Evolutionary conservation across 2,113 vertebrate genomes (phyloP).

Genomic region (Hemiprocne comata): DNA sequence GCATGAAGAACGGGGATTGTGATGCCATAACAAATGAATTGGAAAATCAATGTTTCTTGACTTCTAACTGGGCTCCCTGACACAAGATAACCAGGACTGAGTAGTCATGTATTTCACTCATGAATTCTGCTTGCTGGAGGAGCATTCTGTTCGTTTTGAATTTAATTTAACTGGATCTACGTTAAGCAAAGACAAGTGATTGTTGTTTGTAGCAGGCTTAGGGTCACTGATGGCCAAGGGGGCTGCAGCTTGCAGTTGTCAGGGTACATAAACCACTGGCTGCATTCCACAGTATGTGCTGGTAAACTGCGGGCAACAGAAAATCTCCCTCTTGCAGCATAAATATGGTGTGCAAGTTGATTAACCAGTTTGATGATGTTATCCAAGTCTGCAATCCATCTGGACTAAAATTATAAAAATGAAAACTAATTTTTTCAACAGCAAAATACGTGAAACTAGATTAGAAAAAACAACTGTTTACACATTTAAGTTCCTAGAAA

Average conservation of each 20-base stretch:
- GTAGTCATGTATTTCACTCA: slow-evolving; percentile 31
- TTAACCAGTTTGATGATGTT: slow-evolving; percentile 76
- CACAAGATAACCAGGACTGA: neutral
- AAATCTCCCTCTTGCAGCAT: slow-evolving; percentile 70
- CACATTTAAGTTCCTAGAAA: neutral
- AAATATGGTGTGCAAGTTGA: slow-evolving; percentile 76
- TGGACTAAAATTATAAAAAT: slow-evolving; percentile 63
- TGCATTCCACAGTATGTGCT: slow-evolving; percentile 32
- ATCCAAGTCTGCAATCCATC: slow-evolving; percentile 71
- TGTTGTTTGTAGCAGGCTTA: slow-evolving; percentile 28
- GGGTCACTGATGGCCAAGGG: slow-evolving; percentile 43
- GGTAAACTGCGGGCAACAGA: slow-evolving; percentile 62
- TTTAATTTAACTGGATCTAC: neutral
- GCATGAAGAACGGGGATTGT: neutral
- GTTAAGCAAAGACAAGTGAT: neutral
- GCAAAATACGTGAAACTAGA: neutral
- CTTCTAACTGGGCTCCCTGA: slow-evolving; percentile 1
- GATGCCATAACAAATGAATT: slow-evolving; percentile 48
- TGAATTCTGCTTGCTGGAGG: slow-evolving; percentile 29
- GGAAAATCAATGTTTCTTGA: slow-evolving; percentile 34
- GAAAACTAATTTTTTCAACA: slow-evolving; percentile 26
- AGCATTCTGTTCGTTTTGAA: neutral
- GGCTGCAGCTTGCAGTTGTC: slow-evolving; percentile 64
- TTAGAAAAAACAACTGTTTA: neutral
- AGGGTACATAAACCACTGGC: slow-evolving; percentile 70